Percentiles rank a stretch among this genome's conserved stretches.
phyloP scores from a whole-genome alignment of 2,888 invertebrate genomes.

The Spisula solida region DNA sequence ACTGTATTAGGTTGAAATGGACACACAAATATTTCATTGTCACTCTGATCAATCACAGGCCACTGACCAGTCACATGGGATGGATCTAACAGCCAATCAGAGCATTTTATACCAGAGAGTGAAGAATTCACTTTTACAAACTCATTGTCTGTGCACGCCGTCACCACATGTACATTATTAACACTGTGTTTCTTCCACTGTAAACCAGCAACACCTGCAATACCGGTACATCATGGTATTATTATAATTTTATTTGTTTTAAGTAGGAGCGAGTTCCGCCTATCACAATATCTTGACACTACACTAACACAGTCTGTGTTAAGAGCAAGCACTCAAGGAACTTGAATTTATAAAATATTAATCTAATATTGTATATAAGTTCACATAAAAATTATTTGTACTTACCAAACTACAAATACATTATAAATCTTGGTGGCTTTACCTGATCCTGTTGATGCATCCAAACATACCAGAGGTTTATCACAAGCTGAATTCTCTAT shows the following conservation, averaged over 20 bases:
- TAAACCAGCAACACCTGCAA: slow-evolving; percentile 77
- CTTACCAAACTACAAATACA: too few relatives aligned
- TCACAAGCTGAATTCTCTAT: slow-evolving; percentile 47
- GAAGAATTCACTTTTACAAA: slow-evolving; percentile 68
- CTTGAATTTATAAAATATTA: too few relatives aligned
- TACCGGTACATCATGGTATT: background rate
- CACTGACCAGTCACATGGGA: slow-evolving; percentile 70
- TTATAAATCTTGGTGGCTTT: background rate
- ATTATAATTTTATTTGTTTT: too few relatives aligned
- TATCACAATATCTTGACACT: too few relatives aligned
- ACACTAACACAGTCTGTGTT: too few relatives aligned
- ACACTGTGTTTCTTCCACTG: slow-evolving; percentile 80
- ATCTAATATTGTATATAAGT: too few relatives aligned
- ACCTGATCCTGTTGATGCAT: slow-evolving; percentile 67
- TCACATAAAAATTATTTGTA: too few relatives aligned
- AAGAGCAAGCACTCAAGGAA: too few relatives aligned
- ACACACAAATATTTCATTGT: slow-evolving; percentile 72
- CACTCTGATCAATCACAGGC: slow-evolving; percentile 64
- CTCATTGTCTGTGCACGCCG: slow-evolving; percentile 67
- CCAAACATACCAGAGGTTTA: slow-evolving; percentile 64
- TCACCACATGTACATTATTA: slow-evolving; percentile 74
- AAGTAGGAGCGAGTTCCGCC: too few relatives aligned
- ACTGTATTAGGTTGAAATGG: slow-evolving; percentile 74
- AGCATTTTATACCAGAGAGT: slow-evolving; percentile 64
- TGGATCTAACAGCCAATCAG: slow-evolving; percentile 66